Conservation (phyloP, 2,113 vertebrate genomes). For the Fregetta grallaria region DNA sequence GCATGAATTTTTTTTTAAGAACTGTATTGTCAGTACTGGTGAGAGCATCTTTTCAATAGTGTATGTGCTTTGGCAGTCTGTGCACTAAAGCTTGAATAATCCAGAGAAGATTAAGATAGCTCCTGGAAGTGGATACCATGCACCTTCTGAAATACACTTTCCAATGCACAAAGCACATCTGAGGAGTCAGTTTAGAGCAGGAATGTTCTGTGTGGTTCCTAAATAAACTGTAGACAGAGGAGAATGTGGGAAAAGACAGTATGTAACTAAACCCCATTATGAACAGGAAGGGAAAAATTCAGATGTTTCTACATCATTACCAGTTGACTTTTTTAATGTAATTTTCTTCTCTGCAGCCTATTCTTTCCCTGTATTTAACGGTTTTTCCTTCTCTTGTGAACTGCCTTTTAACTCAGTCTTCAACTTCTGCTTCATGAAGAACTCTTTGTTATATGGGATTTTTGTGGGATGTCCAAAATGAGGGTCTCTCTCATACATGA, state of each 20-base stretch:
- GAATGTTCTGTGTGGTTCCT: not conserved
- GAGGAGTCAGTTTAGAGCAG: not conserved
- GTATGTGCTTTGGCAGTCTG: not conserved
- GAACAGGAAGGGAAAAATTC: not conserved
- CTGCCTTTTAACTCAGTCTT: not conserved
- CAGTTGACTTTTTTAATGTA: not conserved
- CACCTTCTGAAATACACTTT: not conserved
- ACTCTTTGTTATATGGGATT: not conserved
- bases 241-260: not conserved
- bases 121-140: not conserved
- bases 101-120: not conserved
- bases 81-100: not conserved
- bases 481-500: not conserved
- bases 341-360: not conserved
- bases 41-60: not conserved
- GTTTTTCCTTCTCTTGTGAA: not conserved
- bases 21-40: not conserved
- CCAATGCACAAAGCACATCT: not conserved
- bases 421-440: not conserved
- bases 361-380: not conserved
- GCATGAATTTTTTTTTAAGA: not conserved
- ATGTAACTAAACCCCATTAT: not conserved
- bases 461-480: not conserved
- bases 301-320: not conserved
- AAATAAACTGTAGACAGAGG: not conserved